These are phyloP conservation scores for Botia kubotai DNA, from an alignment of 2,797 vertebrate species.

Conservation along the genomic window DNA sequence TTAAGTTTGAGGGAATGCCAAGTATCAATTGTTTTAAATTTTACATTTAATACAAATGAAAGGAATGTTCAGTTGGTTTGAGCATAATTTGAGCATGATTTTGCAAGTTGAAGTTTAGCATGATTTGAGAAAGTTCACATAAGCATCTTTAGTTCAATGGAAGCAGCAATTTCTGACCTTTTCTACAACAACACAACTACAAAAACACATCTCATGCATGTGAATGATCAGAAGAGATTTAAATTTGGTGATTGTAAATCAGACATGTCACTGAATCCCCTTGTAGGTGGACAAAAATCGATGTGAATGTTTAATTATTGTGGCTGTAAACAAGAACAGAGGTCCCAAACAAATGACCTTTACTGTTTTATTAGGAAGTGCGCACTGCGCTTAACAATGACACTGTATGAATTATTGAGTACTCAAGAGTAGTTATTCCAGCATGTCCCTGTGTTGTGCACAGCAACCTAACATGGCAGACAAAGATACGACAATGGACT, in stretches of 20 bases:
- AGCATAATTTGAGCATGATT: too few species aligned
- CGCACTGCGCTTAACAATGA: conserved; percentile 15
- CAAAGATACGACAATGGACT: background rate
- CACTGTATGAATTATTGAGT: conserved; percentile 41
- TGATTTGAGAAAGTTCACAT: too few species aligned
- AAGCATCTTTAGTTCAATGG: too few species aligned
- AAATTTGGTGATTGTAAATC: background rate
- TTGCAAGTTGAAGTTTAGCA: too few species aligned
- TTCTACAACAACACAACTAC: too few species aligned
- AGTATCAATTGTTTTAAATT: background rate
- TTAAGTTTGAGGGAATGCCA: background rate
- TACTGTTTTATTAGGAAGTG: conserved; percentile 23
- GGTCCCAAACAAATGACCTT: conserved; percentile 30
- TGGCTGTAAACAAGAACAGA: conserved; percentile 19
- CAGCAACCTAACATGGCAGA: conserved; percentile 42
- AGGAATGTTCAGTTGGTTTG: too few species aligned
- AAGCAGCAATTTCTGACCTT: too few species aligned
- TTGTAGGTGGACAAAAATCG: background rate
- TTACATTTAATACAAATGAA: too few species aligned
- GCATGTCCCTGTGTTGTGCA: conserved; percentile 36
- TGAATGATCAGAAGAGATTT: background rate
- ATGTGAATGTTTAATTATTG: conserved; percentile 33
- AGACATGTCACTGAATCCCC: background rate
- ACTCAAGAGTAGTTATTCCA: conserved; percentile 9
- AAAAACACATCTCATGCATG: background rate